These are phyloP conservation scores for Orchestia grillus DNA, from an alignment of 1,140 invertebrate species.

Conservation along the genomic window DNA sequence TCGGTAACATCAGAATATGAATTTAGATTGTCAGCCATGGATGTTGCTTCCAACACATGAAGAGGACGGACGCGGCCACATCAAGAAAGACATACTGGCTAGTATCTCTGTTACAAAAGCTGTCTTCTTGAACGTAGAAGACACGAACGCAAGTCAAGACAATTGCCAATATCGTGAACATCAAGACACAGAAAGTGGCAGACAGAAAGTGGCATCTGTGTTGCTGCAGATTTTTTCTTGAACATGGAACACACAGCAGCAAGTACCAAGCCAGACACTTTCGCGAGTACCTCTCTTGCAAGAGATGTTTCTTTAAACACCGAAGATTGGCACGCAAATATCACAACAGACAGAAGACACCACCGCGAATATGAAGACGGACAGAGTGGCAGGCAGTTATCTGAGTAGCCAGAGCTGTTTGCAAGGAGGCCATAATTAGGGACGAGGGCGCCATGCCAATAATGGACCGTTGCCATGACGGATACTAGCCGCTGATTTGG, in stretches of 20 bases:
- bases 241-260: no score
- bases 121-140: neutral
- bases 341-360: neutral
- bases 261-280: no score
- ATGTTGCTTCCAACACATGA: no score
- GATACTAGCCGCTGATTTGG: conserved; percentile 14
- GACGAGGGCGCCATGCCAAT: neutral
- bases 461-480: conserved; percentile 17
- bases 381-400: neutral
- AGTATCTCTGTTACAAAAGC: neutral
- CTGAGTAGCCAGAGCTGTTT: neutral
- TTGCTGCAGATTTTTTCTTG: no score
- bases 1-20: no score
- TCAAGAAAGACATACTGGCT: neutral
- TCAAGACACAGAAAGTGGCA: no score
- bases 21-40: no score
- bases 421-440: neutral
- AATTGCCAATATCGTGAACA: no score
- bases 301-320: no score
- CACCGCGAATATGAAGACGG: neutral
- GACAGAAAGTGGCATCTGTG: no score
- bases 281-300: no score
- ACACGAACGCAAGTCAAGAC: no score
- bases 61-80: neutral
- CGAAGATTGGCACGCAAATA: neutral